phyloP scores from a whole-genome alignment of 1,140 invertebrate species.

The Littorina saxatilis region DNA sequence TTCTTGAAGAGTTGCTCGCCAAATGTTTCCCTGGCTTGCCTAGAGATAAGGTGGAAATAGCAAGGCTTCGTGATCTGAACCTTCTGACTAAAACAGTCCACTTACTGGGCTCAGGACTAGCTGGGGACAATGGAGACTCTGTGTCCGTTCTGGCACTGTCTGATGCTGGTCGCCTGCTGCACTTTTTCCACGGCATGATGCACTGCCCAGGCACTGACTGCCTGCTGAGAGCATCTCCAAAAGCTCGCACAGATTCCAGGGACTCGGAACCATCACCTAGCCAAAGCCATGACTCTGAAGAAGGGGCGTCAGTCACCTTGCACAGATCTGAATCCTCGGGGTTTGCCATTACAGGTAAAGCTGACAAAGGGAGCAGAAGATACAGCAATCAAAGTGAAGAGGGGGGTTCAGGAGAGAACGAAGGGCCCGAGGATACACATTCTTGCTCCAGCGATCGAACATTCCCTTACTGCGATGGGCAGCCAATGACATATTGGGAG shows the following conservation, averaged over 20 bases:
- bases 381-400: not conserved
- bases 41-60: conserved; percentile 1
- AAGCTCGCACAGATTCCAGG: not conserved
- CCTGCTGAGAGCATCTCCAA: not conserved
- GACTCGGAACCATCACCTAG: too few relatives aligned
- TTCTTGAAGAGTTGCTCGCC: conserved; percentile 20
- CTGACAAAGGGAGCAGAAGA: not conserved
- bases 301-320: not conserved
- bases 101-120: conserved; percentile 5
- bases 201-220: conserved; percentile 22
- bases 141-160: conserved; percentile 7
- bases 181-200: conserved; percentile 33
- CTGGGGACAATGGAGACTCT: not conserved
- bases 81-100: conserved; percentile 8
- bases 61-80: conserved; percentile 5
- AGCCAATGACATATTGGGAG: conserved; percentile 8
- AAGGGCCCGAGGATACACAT: not conserved
- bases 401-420: not conserved
- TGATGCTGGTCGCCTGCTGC: conserved; percentile 21
- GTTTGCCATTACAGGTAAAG: not conserved
- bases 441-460: conserved; percentile 26
- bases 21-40: conserved; percentile 29
- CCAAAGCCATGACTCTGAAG: not conserved
- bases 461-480: conserved; percentile 18
- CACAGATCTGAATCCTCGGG: not conserved